These are phyloP conservation scores for Muscicapa striata DNA, from an alignment of 2,797 vertebrate genomes.

Conservation along the genomic window DNA sequence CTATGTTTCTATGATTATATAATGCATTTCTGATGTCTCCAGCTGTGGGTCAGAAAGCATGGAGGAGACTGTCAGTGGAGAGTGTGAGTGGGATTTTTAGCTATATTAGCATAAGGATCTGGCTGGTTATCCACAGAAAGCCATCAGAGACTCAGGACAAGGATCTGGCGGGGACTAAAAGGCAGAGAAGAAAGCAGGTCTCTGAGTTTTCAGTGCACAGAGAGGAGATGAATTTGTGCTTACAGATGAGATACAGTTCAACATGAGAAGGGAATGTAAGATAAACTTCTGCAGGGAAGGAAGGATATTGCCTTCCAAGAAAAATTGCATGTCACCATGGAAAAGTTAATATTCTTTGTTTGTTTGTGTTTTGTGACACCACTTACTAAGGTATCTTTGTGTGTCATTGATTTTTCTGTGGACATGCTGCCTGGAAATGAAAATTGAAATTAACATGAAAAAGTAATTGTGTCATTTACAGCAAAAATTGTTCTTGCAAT, in stretches of 20 bases:
- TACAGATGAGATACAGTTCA: background rate
- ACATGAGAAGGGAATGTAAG: background rate
- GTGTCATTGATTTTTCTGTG: background rate
- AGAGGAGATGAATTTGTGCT: background rate
- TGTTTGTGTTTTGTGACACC: background rate
- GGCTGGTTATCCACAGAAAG: background rate
- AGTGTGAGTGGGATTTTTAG: background rate
- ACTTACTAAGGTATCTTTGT: background rate
- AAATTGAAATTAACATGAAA: background rate
- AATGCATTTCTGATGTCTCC: background rate
- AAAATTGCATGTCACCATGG: accelerated
- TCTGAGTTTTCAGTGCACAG: background rate
- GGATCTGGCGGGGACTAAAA: background rate
- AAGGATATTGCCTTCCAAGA: background rate
- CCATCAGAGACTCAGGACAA: background rate
- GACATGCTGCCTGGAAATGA: background rate
- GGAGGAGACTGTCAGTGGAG: background rate
- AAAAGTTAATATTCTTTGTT: background rate
- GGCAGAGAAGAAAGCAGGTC: background rate
- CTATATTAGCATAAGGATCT: too few relatives aligned
- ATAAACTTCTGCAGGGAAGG: background rate
- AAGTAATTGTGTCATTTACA: background rate
- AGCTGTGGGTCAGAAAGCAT: background rate
- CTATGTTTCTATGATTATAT: background rate
- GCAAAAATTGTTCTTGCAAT: background rate